Conservation (phyloP, 1,140 invertebrate species). For the Acromyrmex echinatior region DNA sequence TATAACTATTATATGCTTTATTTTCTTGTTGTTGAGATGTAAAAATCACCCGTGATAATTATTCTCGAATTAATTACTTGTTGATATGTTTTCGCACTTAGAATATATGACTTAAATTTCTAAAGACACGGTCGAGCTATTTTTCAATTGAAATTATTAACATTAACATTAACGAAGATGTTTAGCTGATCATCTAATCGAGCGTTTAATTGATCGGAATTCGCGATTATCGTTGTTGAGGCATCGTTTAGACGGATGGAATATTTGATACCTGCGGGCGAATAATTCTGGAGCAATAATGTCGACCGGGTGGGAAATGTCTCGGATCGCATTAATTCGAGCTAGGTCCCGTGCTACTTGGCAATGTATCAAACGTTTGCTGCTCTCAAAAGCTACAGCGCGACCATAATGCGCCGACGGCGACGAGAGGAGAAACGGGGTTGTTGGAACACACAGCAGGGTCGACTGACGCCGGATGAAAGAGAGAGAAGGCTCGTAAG, state of each 20-base stretch:
- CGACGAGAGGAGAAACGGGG: not conserved
- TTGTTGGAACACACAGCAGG: not conserved
- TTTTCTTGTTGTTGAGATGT: too few relatives aligned
- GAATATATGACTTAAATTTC: not conserved
- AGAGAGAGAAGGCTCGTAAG: not conserved
- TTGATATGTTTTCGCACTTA: not conserved
- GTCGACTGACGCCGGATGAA: not conserved
- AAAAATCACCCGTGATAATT: too few relatives aligned
- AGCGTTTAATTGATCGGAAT: slow-evolving; percentile 56
- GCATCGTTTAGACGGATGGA: slow-evolving; percentile 17
- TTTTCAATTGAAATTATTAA: slow-evolving; percentile 6
- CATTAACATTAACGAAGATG: not conserved
- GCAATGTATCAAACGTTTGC: slow-evolving; percentile 72
- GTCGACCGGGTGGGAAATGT: slow-evolving; percentile 58
- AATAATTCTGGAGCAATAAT: slow-evolving; percentile 58
- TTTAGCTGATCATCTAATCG: slow-evolving; percentile 26
- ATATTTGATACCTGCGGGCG: slow-evolving; percentile 10
- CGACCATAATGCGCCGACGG: slow-evolving; percentile 31
- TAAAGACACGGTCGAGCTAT: not conserved
- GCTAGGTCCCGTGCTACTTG: slow-evolving; percentile 74
- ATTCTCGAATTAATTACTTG: not conserved
- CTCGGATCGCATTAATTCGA: slow-evolving; percentile 62
- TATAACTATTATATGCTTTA: too few relatives aligned
- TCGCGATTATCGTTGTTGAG: slow-evolving; percentile 26
- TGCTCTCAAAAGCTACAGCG: slow-evolving; percentile 47